Base-by-base conservation (phyloP, 1,140 invertebrate genomes). In the Phortica variegata region DNA sequence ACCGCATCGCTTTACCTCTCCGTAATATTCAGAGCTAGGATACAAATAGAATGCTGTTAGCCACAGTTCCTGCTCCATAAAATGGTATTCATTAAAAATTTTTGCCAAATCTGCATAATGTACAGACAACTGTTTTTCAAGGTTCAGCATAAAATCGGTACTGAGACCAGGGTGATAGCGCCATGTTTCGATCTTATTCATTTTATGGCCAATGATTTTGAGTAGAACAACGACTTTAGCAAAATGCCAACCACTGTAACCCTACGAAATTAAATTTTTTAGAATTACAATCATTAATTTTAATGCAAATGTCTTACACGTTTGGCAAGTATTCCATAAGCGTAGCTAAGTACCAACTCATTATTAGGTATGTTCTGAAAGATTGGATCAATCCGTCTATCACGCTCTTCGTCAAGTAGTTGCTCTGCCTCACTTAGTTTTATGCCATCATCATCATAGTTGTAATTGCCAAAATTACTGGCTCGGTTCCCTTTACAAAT, bases 41-140 rank as follows among this genome's bases (percentile, higher is more conserved):
- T 73, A 47, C 6, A 74, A 47, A 43, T 73, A 74, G 41, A 74
- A 74, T 2, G 71, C 66, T 2, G 71, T 74, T 0, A 74, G 32
- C 71, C 71, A 74, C 17, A 73, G 71, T 36, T 74, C 71, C 0
- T 72, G 63, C 41, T 74, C 70, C 57, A 74, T 62, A 31, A 73
- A 74, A 0, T 32, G 50, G 38, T 69, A 58, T 5, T 73, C 71
- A 2, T 55, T 38, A 18, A 74, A 74, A 0, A 69, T 56, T 29
- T 56, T 65, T 0, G 71, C 71, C 17, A 74, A 39, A 41, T 73
- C 66, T 5, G 54, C 66, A 47, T 65, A 74, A 34, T 60, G 61
- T 3, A 47, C 19, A 0, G 71, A 62, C 5, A 74, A 50, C 15
- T 66, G 60, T 7, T 62, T 45, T 41, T 74, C 71, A 7, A 73